phyloP scores from a whole-genome alignment of 1,140 invertebrate genomes.

The Saccostrea glomerata region DNA sequence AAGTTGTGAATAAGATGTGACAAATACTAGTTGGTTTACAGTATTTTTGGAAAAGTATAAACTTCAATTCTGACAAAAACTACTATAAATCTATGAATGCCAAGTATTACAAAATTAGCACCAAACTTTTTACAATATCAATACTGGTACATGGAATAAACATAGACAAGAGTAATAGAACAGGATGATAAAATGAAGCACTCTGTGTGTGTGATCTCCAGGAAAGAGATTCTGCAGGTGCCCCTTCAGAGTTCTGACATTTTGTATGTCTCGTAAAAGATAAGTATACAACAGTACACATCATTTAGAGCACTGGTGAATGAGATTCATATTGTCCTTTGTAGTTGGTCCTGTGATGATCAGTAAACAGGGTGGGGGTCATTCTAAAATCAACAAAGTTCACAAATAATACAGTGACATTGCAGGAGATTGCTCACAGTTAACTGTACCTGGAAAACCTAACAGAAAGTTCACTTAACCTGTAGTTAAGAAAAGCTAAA shows the following conservation, averaged over 20 bases:
- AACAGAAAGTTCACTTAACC: background rate
- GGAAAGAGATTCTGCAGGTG: background rate
- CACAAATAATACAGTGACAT: too few species aligned
- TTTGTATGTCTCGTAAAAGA: too few species aligned
- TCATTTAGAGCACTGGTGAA: background rate
- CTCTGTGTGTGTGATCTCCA: background rate
- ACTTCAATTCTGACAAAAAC: background rate
- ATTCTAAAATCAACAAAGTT: background rate
- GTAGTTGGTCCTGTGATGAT: background rate
- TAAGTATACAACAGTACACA: background rate
- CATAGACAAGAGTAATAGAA: background rate
- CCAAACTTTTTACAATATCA: background rate
- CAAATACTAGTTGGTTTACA: too few species aligned
- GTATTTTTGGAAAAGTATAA: background rate
- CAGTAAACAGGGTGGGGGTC: slow-evolving; percentile 1
- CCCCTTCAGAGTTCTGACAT: background rate
- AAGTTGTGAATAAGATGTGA: too few species aligned
- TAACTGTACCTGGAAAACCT: too few species aligned
- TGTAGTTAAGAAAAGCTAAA: background rate
- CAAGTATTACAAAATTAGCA: background rate
- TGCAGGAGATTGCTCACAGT: too few species aligned
- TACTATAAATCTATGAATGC: background rate
- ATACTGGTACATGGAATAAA: background rate
- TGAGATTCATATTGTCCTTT: background rate
- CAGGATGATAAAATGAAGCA: background rate